Base-by-base conservation (phyloP, 1,140 invertebrate species). In the Oedothorax gibbosus region DNA sequence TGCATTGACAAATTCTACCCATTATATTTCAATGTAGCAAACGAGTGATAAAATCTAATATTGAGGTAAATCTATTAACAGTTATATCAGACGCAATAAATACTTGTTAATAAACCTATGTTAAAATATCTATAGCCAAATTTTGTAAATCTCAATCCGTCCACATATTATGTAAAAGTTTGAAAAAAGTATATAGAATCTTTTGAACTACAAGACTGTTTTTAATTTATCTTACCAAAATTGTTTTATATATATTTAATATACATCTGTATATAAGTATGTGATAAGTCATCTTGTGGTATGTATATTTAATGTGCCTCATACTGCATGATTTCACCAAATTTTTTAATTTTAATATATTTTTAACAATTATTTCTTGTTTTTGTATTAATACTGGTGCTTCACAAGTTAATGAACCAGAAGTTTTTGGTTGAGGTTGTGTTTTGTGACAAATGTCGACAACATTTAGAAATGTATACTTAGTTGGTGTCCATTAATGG, bases 121-220 rank as follows among this genome's bases (percentile, higher is more conserved):
- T 20, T 35, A 71, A 18, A 9, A 51, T 57, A 53, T 73, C 57
- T 11, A 7, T 57, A 57, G 72, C 72, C 72, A 75, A 75, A 75
- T 75, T 57, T 75, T 75, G 15, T 35, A 57, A 57, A 75, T 75
- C 72, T 7, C 72, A 75, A 57, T 75, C 72, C 72, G 72, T 75
- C 72, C 72, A 75, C 49, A 57, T 21, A 75, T 21, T 75, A 57
- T 71, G 49, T 71, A 69, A 51, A 51, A 71, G 51, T 10, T 15
- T 10, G 50, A 53, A 71, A 71, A 53, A 71, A 51, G n/a, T 51
- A 71, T 51, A n/a, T 7, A 71, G 54, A 53, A 53, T 21, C 69
- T 51, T 53, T 53, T 71, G 20, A 18, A 60, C 20, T 14, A 53
- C n/a, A 15, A 71, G 9, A 71, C 20, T 71, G 69, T 53, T 71